Evolutionary conservation across 2,797 vertebrate genomes (phyloP).

Genomic region (Chrysocyon brachyurus): DNA sequence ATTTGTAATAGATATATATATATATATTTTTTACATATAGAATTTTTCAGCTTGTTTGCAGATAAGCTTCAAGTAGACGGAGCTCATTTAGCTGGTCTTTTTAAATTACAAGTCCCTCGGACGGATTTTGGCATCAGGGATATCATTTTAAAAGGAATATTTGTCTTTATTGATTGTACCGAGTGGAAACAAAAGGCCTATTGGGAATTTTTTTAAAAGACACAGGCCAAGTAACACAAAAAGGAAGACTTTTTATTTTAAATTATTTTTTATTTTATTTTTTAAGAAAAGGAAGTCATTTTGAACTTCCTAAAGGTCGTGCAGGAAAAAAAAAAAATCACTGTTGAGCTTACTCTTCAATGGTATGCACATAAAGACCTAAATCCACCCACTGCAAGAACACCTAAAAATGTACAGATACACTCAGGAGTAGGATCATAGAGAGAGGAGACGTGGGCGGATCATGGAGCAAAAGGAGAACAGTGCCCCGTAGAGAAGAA

Average conservation of each 20-base stretch:
- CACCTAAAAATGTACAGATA: not conserved
- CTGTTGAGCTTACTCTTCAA: not conserved
- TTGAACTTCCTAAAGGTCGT: constrained; percentile 59
- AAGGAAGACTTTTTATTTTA: not conserved
- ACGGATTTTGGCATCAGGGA: not conserved
- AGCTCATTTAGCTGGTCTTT: not conserved
- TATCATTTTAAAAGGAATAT: not conserved
- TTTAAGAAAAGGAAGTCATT: not conserved
- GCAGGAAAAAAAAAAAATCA: not conserved
- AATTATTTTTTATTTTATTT: too few species aligned
- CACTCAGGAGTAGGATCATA: not conserved
- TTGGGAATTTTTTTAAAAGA: not conserved
- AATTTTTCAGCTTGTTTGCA: constrained; percentile 37
- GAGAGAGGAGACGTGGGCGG: not conserved
- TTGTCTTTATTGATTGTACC: constrained; percentile 30
- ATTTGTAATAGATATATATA: not conserved
- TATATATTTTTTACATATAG: not conserved
- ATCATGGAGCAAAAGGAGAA: not conserved
- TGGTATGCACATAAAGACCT: not conserved
- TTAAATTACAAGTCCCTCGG: constrained; percentile 40
- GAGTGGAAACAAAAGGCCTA: constrained; percentile 34
- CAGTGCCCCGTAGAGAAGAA: not conserved
- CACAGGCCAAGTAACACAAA: not conserved
- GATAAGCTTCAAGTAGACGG: not conserved
- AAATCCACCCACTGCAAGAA: not conserved